Evolutionary conservation across 2,113 vertebrate species (phyloP), one percentile per base, ranked within the genome.

Genomic region (Muntiacus muntjak): DNA sequence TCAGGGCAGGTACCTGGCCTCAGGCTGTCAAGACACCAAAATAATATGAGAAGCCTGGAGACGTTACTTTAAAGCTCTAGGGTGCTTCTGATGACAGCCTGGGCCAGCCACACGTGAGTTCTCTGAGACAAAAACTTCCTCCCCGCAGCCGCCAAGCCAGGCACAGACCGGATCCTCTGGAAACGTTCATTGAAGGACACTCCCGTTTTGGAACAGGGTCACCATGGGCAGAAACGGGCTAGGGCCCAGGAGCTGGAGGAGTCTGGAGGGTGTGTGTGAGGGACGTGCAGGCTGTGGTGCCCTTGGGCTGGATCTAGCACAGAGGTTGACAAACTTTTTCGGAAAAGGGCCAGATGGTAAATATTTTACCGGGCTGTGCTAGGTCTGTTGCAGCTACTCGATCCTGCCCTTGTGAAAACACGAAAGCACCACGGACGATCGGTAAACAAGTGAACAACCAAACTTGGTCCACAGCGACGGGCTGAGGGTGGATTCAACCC

Each of bases 401-500:
- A 6, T 47, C 28, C 55, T n/a, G 93, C 26, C 57, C 67, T n/a
- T 2, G 5, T 14, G 7, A 83, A 81, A 28, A n/a, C 0, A 4
- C 1, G 11, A 58, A 23, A 52, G 55, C 40, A 1, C 64, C 57
- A 4, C 0, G 0, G 52, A n/a, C 1, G 0, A 21, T 5, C 0
- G 0, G 57, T 16, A 76, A 50, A 50, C 54, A 9, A 74, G 14
- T 6, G 26, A 47, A 52, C 5, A 4, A 15, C 10, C 55, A 14
- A 23, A 79, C 14, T 12, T 25, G 16, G n/a, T 11, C 74, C 43
- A 30, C 83, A 52, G 3, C 2, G 1, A 30, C 2, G 2, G 15
- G 10, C 30, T 28, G 14, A 7, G 67, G 28, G 7, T 62, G 45
- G 12, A 25, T 19, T n/a, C 13, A 58, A 15, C 64, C 62, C 43